Evolutionary conservation across 2,113 vertebrate genomes (phyloP).

Genomic region (Hippopotamus amphibius): DNA sequence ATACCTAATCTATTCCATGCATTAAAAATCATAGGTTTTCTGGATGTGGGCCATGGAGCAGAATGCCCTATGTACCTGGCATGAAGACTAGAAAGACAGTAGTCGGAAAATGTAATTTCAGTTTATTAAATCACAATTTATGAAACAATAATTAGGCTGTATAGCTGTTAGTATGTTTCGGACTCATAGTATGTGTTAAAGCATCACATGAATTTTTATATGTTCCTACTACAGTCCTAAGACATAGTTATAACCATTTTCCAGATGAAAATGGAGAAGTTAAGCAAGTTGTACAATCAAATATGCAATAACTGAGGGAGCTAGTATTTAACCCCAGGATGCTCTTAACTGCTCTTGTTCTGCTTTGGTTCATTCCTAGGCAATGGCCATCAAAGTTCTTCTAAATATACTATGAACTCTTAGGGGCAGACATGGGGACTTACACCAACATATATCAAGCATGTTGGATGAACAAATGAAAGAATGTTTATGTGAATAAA

Average conservation of each 20-base stretch:
- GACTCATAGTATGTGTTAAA: neutral
- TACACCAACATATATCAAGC: neutral
- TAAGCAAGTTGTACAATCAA: neutral
- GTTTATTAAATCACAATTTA: neutral
- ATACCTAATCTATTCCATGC: neutral
- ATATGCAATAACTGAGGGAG: neutral
- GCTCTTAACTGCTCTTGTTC: neutral
- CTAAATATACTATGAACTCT: neutral
- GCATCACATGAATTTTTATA: neutral
- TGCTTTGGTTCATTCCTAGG: neutral
- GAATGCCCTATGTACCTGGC: neutral
- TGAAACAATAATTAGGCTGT: neutral
- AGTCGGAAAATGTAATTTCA: neutral
- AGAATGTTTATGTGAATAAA: neutral
- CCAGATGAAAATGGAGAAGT: neutral
- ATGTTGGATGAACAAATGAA: neutral
- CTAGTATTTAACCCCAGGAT: neutral
- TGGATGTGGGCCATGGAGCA: neutral
- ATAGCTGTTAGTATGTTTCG: neutral
- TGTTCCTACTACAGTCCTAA: neutral
- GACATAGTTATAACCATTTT: neutral
- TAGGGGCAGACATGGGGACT: neutral
- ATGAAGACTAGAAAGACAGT: neutral
- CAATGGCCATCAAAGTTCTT: neutral
- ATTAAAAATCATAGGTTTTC: neutral